These are phyloP conservation scores for Fragum whitleyi DNA, from an alignment of 2,888 invertebrate species.

Conservation along the genomic window DNA sequence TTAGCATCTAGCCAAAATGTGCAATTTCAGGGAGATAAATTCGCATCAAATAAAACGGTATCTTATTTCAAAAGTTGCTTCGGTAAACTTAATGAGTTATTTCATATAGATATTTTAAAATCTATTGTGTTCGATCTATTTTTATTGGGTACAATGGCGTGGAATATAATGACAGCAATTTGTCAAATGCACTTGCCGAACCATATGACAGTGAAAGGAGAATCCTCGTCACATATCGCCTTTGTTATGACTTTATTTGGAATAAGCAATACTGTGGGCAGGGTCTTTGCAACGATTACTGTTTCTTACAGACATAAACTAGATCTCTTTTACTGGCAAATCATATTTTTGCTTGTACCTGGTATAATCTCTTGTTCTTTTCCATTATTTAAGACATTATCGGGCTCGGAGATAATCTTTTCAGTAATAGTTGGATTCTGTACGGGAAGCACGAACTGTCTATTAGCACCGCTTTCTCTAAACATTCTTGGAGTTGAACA, in stretches of 20 bases:
- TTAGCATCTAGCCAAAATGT: not conserved
- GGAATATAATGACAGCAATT: constrained; percentile 47
- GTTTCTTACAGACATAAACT: constrained; percentile 22
- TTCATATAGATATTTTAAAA: constrained; percentile 29
- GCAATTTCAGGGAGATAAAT: not conserved
- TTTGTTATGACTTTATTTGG: constrained; percentile 49
- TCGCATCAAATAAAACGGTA: not conserved
- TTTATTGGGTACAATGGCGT: constrained; percentile 40
- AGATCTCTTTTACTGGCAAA: constrained; percentile 32
- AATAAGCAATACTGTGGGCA: constrained; percentile 44
- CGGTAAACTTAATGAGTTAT: constrained; percentile 2
- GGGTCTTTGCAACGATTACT: constrained; percentile 36
- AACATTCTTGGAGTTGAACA: constrained; percentile 46
- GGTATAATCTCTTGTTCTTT: constrained; percentile 41
- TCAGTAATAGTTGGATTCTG: constrained; percentile 50
- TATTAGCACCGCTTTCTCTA: constrained; percentile 57
- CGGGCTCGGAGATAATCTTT: constrained; percentile 32
- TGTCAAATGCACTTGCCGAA: constrained; percentile 58
- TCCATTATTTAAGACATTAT: constrained; percentile 36
- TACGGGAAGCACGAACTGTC: constrained; percentile 51
- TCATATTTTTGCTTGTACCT: constrained; percentile 34
- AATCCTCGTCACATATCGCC: constrained; percentile 26
- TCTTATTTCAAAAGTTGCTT: not conserved
- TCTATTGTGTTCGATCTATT: constrained; percentile 37
- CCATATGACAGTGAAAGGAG: constrained; percentile 38